phyloP scores from a whole-genome alignment of 1,140 invertebrate genomes.

The Cotesia glomerata region DNA sequence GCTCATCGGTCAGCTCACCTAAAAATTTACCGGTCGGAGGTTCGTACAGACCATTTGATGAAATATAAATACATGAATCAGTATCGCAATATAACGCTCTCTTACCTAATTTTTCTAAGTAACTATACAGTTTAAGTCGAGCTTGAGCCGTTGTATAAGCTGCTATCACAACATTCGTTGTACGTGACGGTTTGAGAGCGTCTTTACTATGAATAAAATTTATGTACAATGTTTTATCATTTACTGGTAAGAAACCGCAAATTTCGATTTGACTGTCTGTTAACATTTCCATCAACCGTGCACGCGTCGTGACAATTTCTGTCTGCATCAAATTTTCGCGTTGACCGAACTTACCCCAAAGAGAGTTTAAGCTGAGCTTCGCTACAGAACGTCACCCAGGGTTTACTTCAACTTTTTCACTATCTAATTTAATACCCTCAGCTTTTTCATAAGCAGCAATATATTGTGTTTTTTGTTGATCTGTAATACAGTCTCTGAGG shows the following conservation, averaged over 20 bases:
- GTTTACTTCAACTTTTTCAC: conserved; percentile 48
- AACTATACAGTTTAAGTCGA: conserved; percentile 51
- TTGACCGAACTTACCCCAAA: conserved; percentile 52
- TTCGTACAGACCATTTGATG: conserved; percentile 19
- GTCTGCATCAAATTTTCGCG: conserved; percentile 42
- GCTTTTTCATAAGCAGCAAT: conserved; percentile 45
- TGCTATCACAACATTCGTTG: conserved; percentile 51
- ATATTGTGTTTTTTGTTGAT: conserved; percentile 43
- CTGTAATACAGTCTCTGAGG: conserved; percentile 36
- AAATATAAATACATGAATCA: conserved; percentile 47
- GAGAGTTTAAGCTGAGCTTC: conserved; percentile 51
- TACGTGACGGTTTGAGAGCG: background rate
- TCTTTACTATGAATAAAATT: conserved; percentile 38
- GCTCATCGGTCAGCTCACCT: conserved; percentile 49
- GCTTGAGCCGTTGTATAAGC: conserved; percentile 55
- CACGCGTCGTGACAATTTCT: conserved; percentile 37
- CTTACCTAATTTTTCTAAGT: conserved; percentile 45
- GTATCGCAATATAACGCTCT: conserved; percentile 58
- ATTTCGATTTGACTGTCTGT: conserved; percentile 38
- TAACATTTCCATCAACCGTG: conserved; percentile 43
- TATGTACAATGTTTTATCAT: conserved; percentile 39
- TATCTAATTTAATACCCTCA: conserved; percentile 53
- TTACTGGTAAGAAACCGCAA: conserved; percentile 29
- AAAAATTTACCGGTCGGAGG: conserved; percentile 41
- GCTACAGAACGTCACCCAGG: conserved; percentile 44